Conservation (phyloP, 2,797 vertebrate genomes). For the Myotis pilosus region DNA sequence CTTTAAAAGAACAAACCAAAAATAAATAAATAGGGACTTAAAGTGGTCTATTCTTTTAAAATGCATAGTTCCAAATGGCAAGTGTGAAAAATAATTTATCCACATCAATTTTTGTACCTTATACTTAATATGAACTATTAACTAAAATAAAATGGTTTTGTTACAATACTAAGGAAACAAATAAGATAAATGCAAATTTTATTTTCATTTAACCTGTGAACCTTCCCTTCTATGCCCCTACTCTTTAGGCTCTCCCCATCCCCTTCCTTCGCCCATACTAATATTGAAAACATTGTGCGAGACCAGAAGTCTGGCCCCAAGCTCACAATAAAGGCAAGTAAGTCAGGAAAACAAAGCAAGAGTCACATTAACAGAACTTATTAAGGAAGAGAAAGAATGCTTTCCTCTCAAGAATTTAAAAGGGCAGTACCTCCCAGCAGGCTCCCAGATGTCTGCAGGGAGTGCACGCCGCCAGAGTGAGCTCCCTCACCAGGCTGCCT, state of each 20-base stretch:
- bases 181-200: neutral
- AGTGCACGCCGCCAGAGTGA: too few relatives aligned
- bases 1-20: neutral
- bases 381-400: neutral
- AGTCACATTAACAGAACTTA: neutral
- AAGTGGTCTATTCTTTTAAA: neutral
- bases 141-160: neutral
- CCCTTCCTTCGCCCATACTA: neutral
- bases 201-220: neutral
- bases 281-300: neutral
- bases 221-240: neutral
- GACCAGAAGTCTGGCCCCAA: neutral
- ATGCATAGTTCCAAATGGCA: neutral
- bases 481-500: too few relatives aligned
- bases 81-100: neutral
- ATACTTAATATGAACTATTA: neutral
- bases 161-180: constrained; percentile 1
- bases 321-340: neutral
- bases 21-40: neutral
- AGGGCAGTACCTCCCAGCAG: too few relatives aligned
- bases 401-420: neutral
- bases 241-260: neutral
- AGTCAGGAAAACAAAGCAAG: neutral
- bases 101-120: neutral
- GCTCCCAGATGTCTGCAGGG: too few relatives aligned